These are phyloP conservation scores for Plagodis pulveraria DNA, from an alignment of 2,888 invertebrate genomes.

Conservation along the genomic window DNA sequence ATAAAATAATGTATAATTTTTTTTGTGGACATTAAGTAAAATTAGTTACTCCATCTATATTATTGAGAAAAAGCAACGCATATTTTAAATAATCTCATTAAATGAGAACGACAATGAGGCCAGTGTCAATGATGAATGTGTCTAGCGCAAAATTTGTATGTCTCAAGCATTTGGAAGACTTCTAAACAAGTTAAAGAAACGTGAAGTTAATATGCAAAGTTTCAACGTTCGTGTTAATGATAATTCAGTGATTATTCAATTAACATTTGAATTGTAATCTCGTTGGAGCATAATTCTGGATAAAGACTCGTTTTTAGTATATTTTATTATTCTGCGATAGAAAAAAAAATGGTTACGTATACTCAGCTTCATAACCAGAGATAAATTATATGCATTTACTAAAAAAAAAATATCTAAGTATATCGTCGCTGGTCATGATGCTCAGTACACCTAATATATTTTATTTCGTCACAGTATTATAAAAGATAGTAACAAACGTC, in stretches of 20 bases:
- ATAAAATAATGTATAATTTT: too few relatives aligned
- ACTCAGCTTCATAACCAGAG: too few relatives aligned
- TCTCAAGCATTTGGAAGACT: slow-evolving; percentile 7
- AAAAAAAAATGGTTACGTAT: too few relatives aligned
- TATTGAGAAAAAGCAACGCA: neutral
- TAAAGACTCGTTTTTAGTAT: neutral
- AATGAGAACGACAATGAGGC: neutral
- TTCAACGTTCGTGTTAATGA: slow-evolving; percentile 3
- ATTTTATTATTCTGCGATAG: neutral
- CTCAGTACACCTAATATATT: too few relatives aligned
- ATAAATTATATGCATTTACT: too few relatives aligned
- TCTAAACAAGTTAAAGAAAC: slow-evolving; percentile 14
- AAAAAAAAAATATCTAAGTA: too few relatives aligned
- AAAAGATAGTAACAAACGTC: too few relatives aligned
- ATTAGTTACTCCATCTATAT: neutral
- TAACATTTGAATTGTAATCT: neutral
- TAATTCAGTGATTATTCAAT: neutral
- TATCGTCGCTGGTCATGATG: too few relatives aligned
- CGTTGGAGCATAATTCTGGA: neutral
- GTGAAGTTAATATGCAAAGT: slow-evolving; percentile 11
- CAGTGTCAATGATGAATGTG: slow-evolving; percentile 14
- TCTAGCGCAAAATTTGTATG: slow-evolving; percentile 13
- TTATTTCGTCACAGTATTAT: too few relatives aligned
- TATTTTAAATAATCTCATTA: neutral
- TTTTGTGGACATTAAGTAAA: neutral